A percentile compares a stretch with the other conserved stretches of the same genome.
Evolutionary conservation across 2,113 vertebrate species (phyloP).

Genomic region (Meles meles): DNA sequence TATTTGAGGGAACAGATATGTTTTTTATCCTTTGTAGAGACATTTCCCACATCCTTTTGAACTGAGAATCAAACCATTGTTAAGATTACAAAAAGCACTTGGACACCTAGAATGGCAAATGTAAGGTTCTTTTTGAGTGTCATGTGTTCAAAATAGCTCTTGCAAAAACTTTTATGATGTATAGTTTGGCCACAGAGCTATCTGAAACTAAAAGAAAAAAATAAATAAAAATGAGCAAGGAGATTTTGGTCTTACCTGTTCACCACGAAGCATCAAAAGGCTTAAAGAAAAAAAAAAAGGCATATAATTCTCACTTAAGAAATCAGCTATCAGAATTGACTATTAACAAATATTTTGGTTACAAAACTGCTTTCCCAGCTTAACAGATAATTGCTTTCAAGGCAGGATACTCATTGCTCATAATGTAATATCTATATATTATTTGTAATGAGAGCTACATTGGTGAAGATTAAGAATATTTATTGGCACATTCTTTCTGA

Average conservation of each 20-base stretch:
- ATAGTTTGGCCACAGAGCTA: conserved; percentile 20
- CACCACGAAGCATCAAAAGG: not conserved
- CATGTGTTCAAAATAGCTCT: not conserved
- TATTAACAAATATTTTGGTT: conserved; percentile 38
- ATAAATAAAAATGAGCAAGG: not conserved
- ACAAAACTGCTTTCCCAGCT: conserved; percentile 25
- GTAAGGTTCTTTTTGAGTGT: not conserved
- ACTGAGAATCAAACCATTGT: not conserved
- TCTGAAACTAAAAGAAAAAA: not conserved
- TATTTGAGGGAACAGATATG: not conserved
- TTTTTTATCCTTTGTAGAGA: not conserved
- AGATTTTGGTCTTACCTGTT: not conserved
- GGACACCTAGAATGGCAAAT: not conserved
- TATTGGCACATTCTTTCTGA: conserved; percentile 58
- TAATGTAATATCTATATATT: conserved; percentile 32
- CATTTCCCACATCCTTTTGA: not conserved
- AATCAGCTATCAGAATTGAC: not conserved
- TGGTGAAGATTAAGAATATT: conserved; percentile 60
- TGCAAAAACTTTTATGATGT: not conserved
- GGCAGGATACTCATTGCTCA: not conserved
- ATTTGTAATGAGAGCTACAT: conserved; percentile 26
- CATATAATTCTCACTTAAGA: not conserved
- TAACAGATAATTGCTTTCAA: conserved; percentile 27
- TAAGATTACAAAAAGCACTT: conserved; percentile 5
- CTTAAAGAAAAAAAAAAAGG: not conserved